phyloP scores from a whole-genome alignment of 1,140 invertebrate species.

The Drosophila nasuta region DNA sequence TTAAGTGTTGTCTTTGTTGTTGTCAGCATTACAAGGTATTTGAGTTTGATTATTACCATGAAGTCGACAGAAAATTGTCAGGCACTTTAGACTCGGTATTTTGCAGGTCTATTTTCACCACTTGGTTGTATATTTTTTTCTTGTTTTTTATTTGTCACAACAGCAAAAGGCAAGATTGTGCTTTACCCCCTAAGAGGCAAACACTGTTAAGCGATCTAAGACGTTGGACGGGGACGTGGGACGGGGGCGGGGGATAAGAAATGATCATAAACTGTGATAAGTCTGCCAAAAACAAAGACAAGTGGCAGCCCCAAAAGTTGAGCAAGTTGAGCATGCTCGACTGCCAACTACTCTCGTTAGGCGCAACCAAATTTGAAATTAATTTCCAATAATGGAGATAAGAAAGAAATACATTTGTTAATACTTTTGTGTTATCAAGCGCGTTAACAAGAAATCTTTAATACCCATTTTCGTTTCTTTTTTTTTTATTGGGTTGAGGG shows the following conservation, averaged over 20 bases:
- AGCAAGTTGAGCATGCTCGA: no score
- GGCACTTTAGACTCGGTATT: background rate
- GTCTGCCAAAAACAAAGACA: constrained; percentile 22
- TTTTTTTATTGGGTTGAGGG: no score
- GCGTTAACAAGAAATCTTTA: no score
- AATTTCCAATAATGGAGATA: no score
- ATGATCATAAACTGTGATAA: background rate
- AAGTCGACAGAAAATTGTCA: background rate
- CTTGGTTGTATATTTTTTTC: background rate
- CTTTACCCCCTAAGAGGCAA: background rate
- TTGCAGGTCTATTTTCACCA: background rate
- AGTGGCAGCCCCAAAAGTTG: no score
- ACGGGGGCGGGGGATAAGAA: background rate
- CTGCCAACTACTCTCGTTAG: no score
- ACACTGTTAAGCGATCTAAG: background rate
- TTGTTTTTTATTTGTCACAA: background rate
- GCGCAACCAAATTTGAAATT: no score
- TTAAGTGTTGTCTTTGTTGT: no score
- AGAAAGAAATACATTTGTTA: no score
- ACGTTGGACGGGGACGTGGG: background rate
- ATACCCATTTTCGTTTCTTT: no score
- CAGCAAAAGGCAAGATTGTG: no score
- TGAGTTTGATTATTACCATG: background rate
- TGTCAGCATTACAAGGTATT: background rate
- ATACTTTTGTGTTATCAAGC: no score